Base-by-base conservation (phyloP, 2,113 vertebrate genomes). In the Phaethon lepturus region DNA sequence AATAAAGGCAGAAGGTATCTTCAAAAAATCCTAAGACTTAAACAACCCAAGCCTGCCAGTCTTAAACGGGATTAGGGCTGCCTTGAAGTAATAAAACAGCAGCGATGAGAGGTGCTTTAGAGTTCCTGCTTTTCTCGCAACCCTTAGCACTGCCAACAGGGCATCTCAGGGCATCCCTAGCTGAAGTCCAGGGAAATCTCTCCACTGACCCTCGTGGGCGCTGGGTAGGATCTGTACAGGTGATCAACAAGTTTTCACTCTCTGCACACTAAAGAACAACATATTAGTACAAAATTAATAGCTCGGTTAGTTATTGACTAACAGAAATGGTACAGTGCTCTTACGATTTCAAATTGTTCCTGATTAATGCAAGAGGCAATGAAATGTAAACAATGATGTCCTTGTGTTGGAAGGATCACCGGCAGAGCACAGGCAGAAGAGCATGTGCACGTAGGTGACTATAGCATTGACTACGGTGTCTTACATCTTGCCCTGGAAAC, bases 311-410 rank as follows among this genome's bases (percentile, higher is more conserved):
- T 26, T 92, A 97, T 94, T 88, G 95, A 96, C 95, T 66, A 97
- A 92, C 64, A 90, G 82, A 85, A 95, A 92, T 47, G 85, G 79
- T 69, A 83, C 92, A 90, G 78, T 14, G 86, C 82, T 88, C 82
- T 86, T 40, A 90, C 4, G 2, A 88, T 92, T 95, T 88, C 78
- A 83, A 66, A 90, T 50, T 86, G 75, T 49, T 62, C 78, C 94
- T 77, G 72, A 97, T 86, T 73, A 93, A 97, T 95, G 90, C 92
- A 22, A 80, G 60, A 77, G 63, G 67, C 82, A 77, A 71, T 12
- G 90, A 66, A 38, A 94, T 71, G 53, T 15, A 23, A 55, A 22
- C 50, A 62, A 12, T 20, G 74, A 73, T 28, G 50, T 83, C 78
- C n/a, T 0, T 38, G 77, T 9, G 24, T 1, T 47, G 76, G 55